Base-by-base conservation (phyloP, 2,888 invertebrate genomes). In the Tillus elongatus region DNA sequence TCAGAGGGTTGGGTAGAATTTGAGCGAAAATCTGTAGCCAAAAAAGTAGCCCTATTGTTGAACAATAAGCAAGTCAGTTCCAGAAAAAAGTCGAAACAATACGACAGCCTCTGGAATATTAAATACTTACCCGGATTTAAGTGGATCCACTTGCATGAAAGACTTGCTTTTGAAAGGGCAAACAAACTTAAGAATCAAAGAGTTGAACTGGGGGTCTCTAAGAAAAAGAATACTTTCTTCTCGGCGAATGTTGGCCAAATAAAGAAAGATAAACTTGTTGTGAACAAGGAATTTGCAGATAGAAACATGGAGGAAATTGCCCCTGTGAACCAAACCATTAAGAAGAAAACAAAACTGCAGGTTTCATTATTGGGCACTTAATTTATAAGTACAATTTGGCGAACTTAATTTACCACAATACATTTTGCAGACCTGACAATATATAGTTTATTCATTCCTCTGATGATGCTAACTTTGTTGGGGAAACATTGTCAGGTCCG, bases 1-100 rank as follows among this genome's bases (percentile, higher is more conserved):
- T 79, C 82, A 0, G 96, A 96, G 73, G 96, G 95, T 2, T 96
- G 96, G 96, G 75, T 96, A 0, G 96, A 96, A 64, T 96, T 92
- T 63, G 76, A 84, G 54, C 82, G 83, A 50, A 93, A 93, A 64
- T 79, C 77, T 49, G 71, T 83, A 2, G 96, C 95, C 0, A 95
- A 93, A 64, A 70, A 75, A 56, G 85, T 93, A n/a, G 90, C 91
- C 0, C 60, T 65, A 1, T 66, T 74, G 33, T 64, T 97, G n/a
- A 96, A 97, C 59, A 92, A 88, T 55, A 82, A 77, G 36, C 82
- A 82, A 65, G 85, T 95, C 33, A 86, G 88, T 3, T 80, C 82
- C 0, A 79, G 87, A 43, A 89, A 89, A 55, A 82, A 79, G 50
- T 88, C 88, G 11, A 79, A 83, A 50, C 90, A 90, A 60, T 90